Conservation (phyloP, 2,113 vertebrate species). For the Cercocebus atys region DNA sequence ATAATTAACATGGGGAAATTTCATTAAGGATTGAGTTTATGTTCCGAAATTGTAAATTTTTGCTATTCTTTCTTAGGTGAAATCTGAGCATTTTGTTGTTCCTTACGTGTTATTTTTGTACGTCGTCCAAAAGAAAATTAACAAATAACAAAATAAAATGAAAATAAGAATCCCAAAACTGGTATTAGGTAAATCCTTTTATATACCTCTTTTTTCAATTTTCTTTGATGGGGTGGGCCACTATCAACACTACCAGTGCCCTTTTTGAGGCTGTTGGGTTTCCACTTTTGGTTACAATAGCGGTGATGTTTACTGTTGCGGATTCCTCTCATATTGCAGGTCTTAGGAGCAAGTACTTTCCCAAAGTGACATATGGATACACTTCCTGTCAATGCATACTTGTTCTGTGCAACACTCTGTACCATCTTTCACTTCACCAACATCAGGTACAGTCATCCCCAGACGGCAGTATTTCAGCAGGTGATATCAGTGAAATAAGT, state of each 20-base stretch:
- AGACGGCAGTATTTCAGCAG: neutral
- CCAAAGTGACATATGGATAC: rapidly evolving
- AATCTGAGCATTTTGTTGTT: neutral
- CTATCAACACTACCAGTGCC: constrained; percentile 76
- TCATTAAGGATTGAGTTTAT: neutral
- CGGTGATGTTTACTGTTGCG: constrained; percentile 47
- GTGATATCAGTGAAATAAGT: neutral
- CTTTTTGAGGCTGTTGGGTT: neutral
- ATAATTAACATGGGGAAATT: neutral
- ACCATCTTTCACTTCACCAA: neutral
- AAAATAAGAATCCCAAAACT: no score
- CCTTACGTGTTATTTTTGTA: no score
- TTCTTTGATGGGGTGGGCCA: constrained; percentile 38
- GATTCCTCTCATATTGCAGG: constrained; percentile 64
- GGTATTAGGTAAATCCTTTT: no score
- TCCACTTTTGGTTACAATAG: no score
- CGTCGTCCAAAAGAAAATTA: no score
- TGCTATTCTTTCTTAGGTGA: neutral
- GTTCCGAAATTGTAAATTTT: neutral
- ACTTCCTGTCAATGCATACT: constrained; percentile 37
- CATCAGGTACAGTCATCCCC: neutral
- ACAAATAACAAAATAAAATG: no score
- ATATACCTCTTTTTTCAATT: no score
- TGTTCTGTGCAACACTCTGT: neutral
- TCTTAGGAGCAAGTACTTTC: neutral